These are phyloP conservation scores for Pituophis catenifer DNA, from an alignment of 2,113 vertebrate genomes.

Conservation along the genomic window DNA sequence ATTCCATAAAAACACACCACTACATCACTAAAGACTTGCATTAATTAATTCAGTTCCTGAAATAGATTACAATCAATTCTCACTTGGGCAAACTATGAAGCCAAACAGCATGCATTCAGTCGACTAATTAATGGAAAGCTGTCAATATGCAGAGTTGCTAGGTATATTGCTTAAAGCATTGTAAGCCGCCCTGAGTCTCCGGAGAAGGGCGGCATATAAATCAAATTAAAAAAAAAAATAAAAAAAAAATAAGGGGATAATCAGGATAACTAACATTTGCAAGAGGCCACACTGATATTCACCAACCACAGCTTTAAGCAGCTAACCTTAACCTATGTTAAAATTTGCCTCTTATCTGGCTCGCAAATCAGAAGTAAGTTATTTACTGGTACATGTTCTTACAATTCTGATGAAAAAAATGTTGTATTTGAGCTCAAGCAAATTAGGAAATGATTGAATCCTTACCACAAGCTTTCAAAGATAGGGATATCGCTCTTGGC, in stretches of 20 bases:
- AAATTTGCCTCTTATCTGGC: not conserved
- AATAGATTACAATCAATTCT: not conserved
- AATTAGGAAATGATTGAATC: not conserved
- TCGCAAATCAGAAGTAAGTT: not conserved
- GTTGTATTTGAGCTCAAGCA: not conserved
- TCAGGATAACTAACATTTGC: not conserved
- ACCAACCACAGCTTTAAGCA: not conserved
- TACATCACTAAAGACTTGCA: not conserved
- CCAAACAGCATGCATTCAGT: not conserved
- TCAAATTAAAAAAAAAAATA: too few species aligned
- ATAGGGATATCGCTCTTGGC: not conserved
- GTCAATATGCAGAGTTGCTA: not conserved
- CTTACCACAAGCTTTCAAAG: not conserved
- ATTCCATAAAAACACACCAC: not conserved
- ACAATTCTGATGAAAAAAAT: not conserved
- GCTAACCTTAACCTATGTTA: not conserved
- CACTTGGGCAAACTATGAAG: not conserved
- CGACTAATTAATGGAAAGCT: not conserved
- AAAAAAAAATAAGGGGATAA: too few species aligned
- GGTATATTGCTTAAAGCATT: too few species aligned
- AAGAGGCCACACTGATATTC: not conserved
- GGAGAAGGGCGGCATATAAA: too few species aligned
- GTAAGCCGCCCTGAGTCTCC: too few species aligned
- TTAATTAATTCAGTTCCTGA: not conserved
- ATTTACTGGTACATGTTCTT: not conserved